Conservation (phyloP, 2,113 vertebrate species). For the Chelonoidis abingdonii region DNA sequence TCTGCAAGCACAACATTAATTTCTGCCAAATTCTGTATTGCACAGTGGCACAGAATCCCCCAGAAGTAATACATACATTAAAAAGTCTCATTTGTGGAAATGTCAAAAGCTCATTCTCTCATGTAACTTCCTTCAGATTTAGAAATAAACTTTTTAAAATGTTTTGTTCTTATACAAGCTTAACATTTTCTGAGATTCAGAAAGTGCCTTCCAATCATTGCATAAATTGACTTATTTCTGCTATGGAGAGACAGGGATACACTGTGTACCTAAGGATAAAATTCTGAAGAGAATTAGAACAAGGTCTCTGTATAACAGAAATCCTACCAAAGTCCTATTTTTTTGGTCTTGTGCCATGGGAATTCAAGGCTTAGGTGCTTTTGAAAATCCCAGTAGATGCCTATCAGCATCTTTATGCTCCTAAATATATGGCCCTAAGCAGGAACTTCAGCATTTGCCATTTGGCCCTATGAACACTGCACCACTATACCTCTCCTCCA, state of each 20-base stretch:
- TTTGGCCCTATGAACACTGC: too few species aligned
- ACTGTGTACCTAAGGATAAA: conserved; percentile 7
- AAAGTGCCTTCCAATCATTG: background rate
- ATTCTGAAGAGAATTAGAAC: background rate
- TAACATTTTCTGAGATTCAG: background rate
- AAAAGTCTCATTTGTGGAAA: background rate
- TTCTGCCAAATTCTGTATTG: too few species aligned
- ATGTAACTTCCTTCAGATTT: background rate
- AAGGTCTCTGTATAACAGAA: background rate
- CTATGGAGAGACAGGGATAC: background rate
- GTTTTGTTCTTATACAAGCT: background rate
- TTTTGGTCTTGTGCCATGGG: background rate
- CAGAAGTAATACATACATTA: background rate
- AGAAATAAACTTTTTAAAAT: background rate
- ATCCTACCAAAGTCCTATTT: background rate
- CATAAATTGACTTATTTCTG: background rate
- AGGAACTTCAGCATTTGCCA: background rate
- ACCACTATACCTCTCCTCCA: background rate
- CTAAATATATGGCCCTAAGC: background rate
- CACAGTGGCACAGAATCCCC: too few species aligned
- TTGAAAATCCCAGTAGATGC: background rate
- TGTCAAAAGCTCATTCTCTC: background rate
- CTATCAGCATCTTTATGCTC: background rate
- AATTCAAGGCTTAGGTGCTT: background rate
- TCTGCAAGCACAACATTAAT: too few species aligned